Conservation (phyloP, 2,797 vertebrate genomes). For the Thripadectes ignobilis region DNA sequence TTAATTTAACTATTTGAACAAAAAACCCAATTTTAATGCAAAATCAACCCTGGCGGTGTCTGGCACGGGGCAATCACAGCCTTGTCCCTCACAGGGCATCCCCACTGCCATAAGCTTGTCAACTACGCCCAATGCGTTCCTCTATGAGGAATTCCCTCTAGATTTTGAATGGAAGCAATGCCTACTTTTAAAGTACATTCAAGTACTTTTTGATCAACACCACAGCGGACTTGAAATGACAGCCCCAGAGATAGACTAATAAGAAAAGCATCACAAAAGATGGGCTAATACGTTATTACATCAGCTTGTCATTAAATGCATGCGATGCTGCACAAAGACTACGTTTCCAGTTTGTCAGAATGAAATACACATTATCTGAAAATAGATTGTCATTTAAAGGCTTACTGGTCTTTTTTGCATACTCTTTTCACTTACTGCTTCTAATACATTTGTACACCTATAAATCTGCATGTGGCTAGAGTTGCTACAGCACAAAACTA, state of each 20-base stretch:
- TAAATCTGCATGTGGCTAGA: neutral
- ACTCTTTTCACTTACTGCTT: neutral
- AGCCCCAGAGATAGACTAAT: neutral
- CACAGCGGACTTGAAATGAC: neutral
- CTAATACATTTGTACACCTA: neutral
- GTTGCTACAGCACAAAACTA: neutral
- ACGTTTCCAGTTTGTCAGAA: neutral
- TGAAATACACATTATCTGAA: neutral
- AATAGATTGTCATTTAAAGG: neutral
- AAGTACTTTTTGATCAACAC: neutral
- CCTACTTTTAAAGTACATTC: neutral
- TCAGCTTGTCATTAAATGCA: neutral
- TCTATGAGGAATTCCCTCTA: accelerated
- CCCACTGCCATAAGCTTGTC: neutral
- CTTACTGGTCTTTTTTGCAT: neutral
- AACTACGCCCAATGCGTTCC: neutral
- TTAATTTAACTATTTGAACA: neutral
- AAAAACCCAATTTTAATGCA: neutral
- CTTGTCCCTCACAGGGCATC: neutral
- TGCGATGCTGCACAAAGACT: neutral
- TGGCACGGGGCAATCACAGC: neutral
- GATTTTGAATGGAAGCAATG: neutral
- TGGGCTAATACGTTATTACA: neutral
- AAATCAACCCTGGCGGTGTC: neutral
- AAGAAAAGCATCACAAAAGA: neutral